Evolutionary conservation across 2,888 invertebrate genomes (phyloP).

Genomic region (Siphlonurus alternatus): DNA sequence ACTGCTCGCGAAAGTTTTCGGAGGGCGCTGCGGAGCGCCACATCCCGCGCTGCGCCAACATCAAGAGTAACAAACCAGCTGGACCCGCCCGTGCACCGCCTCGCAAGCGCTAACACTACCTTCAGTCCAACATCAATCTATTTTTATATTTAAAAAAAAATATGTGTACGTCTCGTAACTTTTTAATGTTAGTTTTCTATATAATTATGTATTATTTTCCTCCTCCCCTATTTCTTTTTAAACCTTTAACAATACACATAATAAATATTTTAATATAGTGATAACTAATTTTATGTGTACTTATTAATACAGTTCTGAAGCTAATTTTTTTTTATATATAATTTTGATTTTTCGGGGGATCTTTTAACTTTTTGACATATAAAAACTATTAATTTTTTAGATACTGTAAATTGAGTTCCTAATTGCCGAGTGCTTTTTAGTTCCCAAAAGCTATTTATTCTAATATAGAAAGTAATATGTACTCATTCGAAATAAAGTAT

Average conservation of each 20-base stretch:
- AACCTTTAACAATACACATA: no score
- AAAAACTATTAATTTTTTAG: not conserved
- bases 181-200: not conserved
- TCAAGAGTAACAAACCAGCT: conserved; percentile 57
- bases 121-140: no score
- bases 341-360: no score
- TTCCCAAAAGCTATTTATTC: not conserved
- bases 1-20: conserved; percentile 75
- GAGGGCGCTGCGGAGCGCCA: conserved; percentile 71
- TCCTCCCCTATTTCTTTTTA: no score
- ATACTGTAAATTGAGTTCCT: not conserved
- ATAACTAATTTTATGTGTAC: no score
- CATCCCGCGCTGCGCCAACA: conserved; percentile 80
- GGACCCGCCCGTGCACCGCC: not conserved
- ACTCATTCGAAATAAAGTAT: no score
- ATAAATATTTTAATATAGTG: no score
- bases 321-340: no score
- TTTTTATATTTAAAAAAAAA: not conserved
- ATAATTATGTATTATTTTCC: not conserved
- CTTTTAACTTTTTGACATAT: no score
- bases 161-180: not conserved
- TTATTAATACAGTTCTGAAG: no score
- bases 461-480: not conserved
- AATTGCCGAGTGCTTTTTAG: not conserved
- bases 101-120: not conserved